Evolutionary conservation across 2,113 vertebrate genomes (phyloP), one percentile per base, ranked within the genome.

Genomic region (Clupea harengus): DNA sequence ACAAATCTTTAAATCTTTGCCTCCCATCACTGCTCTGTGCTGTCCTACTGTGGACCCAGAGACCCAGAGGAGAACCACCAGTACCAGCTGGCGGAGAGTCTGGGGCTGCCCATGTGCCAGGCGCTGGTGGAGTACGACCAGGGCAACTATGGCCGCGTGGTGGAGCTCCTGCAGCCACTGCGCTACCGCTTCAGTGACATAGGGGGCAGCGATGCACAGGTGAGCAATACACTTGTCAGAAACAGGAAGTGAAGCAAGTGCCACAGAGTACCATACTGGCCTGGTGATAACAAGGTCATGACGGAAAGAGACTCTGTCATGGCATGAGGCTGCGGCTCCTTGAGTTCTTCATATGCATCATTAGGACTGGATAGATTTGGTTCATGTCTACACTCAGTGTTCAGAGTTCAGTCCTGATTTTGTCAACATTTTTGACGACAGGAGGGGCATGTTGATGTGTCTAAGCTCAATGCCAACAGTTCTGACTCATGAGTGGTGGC

Each of bases 121-220:
- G 98, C 98, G 32, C 91, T 99, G 88, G 89, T 96, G 25, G 98
- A 96, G 90, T 97, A 96, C 78, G 91, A 96, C 86, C 91, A 91
- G 0, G 96, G 97, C 39, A 96, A 97, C 84, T 96, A 96, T 1
- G 92, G 93, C 85, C 93, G 88, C 0, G 89, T 93, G 0, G 91
- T 98, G 64, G 97, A 98, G 3, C 93, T 98, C 0, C 94, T 99
- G 0, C 91, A 95, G 87, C 98, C 97, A 4, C 88, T 99, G 52
- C 97, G 96, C 88, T 97, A 99, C 85, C 89, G 87, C 0, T 7
- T 97, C 0, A 78, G 92, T 0, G 67, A 89, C 9, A 85, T 98
- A 0, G 98, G 98, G 50, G 98, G 98, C 91, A 99, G 98, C 60
- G 96, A 97, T 0, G 98, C 98, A 44, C 98, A 99, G 96, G 98